Conservation (phyloP, 2,888 invertebrate species). For the Apamea monoglypha region DNA sequence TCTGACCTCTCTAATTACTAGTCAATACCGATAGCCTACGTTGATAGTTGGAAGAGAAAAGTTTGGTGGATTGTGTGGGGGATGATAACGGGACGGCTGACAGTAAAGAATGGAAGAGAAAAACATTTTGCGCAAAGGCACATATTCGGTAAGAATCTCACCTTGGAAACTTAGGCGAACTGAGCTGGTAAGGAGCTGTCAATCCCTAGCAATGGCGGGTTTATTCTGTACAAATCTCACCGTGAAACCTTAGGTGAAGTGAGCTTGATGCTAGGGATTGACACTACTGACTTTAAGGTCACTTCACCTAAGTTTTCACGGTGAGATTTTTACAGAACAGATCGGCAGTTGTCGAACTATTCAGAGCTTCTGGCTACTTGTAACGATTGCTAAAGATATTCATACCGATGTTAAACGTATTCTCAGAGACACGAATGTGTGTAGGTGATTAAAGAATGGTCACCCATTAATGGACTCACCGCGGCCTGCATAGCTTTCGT, state of each 20-base stretch:
- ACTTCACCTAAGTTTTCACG: no score
- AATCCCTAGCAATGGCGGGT: no score
- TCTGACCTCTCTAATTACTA: conserved; percentile 33
- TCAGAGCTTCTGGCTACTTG: not conserved
- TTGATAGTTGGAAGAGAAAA: not conserved
- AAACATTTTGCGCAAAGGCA: no score
- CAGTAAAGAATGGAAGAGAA: not conserved
- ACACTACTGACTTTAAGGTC: no score
- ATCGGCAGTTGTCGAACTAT: not conserved
- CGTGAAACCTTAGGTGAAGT: no score
- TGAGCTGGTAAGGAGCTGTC: no score
- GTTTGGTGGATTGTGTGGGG: not conserved
- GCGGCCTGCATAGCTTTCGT: no score
- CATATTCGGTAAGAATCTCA: no score
- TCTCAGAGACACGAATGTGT: not conserved
- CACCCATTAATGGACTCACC: not conserved
- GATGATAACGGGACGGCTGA: not conserved
- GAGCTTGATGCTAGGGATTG: no score
- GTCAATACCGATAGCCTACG: not conserved
- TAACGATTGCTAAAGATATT: not conserved
- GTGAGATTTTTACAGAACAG: no score
- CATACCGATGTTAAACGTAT: not conserved
- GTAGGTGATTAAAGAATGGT: not conserved
- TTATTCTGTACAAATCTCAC: no score
- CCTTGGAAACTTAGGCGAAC: no score